Evolutionary conservation across 2,113 vertebrate species (phyloP), one percentile per base, ranked within the genome.

Genomic region (Pimephales promelas): DNA sequence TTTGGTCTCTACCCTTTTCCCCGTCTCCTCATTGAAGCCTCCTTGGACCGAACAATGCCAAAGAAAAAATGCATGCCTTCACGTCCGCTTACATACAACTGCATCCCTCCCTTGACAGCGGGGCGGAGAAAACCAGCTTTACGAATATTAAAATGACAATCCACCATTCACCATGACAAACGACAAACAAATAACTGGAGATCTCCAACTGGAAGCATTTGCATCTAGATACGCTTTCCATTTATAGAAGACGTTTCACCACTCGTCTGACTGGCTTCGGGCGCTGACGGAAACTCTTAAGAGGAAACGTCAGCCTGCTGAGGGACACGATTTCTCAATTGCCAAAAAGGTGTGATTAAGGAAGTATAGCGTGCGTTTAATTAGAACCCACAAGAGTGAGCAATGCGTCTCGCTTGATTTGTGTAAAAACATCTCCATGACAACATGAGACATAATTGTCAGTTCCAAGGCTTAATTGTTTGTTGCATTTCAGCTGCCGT

Each of bases 21-120:
- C 92, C 87, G 89, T 87, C 45, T 82, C 85, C 84, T 87, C 82
- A 87, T 87, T 92, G 90, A 91, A 90, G 90, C 90, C 88, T 91
- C 88, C 86, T 85, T 81, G 79, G 83, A 83, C 82, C 89, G 87
- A 88, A 86, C 90, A 86, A 88, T 71, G 70, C 75, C 81, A 89
- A 87, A 91, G 90, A 91, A 91, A 92, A 90, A 92, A 90, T 88
- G 88, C 92, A 94, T 94, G 92, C 92, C 92, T 94, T 93, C 93
- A 94, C 92, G 92, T 94, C 91, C 84, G 73, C 87, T 91, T 89
- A 54, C 88, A 91, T 84, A 82, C 90, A 90, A 75, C 92, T 64
- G 79, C 86, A 80, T 87, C 84, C 90, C 86, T 90, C 81, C 36
- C 78, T 84, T 82, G 45, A 88, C 36, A 86, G 72, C 52, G 1